Base-by-base conservation (phyloP, 1,140 invertebrate species). In the Reticulitermes speratus region DNA sequence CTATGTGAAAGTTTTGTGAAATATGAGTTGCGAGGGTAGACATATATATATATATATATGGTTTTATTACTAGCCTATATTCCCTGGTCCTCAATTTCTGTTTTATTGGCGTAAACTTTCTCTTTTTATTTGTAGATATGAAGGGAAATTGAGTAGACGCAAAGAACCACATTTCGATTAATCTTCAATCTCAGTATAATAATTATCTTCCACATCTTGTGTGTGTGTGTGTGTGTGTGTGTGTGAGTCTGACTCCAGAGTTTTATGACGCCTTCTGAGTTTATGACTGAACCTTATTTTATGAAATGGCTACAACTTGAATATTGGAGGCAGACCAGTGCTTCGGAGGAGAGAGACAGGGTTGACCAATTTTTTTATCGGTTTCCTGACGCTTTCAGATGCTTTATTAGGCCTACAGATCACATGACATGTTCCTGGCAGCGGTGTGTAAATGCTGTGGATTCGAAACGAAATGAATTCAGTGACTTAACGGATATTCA, bases 181-280 rank as follows among this genome's bases (percentile, higher is more conserved):
- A 75, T 75, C 65, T 75, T 75, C 65, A 25, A 75, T 75, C 65
- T 75, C 65, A 75, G n/a, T 75, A 75, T 30, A 75, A 75, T 75
- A 30, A 75, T 75, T 75, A 75, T 75, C 65, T 75, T 30, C 65
- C n/a, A 30, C 65, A 30, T n/a, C 65, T 30, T 75, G 25, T 75
- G 55, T 59, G 2, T 19, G 55, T 59, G 55, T 59, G 38, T 38
- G 38, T 38, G 38, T 5, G 38, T 38, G 38, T 5, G 38, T 38
- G 52, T 55, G 52, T 55, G 16, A 55, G 14, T 12, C 52, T 21
- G 52, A 19, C 19, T 55, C 0, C 65, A 25, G 9, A 30, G n/a
- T n/a, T 75, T 75, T 75, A 75, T 30, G 65, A 75, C n/a, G 65
- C n/a, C 65, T 75, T 75, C 65, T 16, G 25, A 30, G 65, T 75